Base-by-base conservation (phyloP, 2,888 invertebrate species). In the Taenaris catops region DNA sequence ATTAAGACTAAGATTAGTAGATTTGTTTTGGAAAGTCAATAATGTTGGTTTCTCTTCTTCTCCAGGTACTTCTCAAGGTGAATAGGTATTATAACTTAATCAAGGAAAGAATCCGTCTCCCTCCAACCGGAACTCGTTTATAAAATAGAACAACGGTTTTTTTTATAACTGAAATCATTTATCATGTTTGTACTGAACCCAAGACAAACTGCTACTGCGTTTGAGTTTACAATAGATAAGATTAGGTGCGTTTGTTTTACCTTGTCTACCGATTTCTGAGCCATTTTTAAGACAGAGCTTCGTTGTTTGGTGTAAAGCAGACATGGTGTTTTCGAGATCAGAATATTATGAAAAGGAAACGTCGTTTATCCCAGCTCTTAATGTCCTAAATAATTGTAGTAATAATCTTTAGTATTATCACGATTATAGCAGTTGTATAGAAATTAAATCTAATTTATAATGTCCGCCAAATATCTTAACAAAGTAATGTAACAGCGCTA, bases 51-150 rank as follows among this genome's bases (percentile, higher is more conserved):
- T 84, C 76, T 83, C 78, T 84, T 83, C 76, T 84, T 83, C 70
- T 80, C 63, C 83, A 84, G 83, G 83, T 84, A 84, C 83, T 84
- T 84, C 83, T 81, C 83, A 83, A 83, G 81, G 81, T 84, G 81
- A 84, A 83, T 83, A 81, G 83, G 83, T 83, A 78, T 78, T 80
- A 70, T 70, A 63, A 80, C 69, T 70, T 75, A 79, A 75, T 63
- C 70, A 71, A 74, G 73, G 71, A 76, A 64, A 68, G 71, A 73
- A 70, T 67, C 67, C 72, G 59, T 67, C 73, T 67, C 57, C 65
- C 72, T 64, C 61, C 71, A 52, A 80, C 84, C 80, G 84, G 84
- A 81, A 76, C 81, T 74, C 76, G 69, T 74, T 76, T 72, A 72
- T 62, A 68, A 74, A 74, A 74, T 71, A 78, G 69, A 73, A 68